Evolutionary conservation across 2,797 vertebrate genomes (phyloP).

Genomic region (Micrastur ruficollis): DNA sequence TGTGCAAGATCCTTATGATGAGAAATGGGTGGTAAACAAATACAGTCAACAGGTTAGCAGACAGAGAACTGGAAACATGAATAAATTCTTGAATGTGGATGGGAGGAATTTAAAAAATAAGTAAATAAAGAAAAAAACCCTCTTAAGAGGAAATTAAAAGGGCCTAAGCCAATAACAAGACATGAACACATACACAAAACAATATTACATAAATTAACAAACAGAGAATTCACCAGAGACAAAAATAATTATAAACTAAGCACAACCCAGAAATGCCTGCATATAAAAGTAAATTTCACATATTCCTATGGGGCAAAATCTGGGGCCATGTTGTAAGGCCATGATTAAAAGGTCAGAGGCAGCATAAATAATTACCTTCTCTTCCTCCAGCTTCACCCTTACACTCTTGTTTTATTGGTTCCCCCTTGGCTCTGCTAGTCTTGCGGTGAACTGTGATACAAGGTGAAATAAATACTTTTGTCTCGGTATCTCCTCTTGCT

Average conservation of each 20-base stretch:
- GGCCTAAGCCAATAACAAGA: neutral
- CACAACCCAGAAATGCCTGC: rapidly evolving
- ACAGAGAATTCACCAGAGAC: neutral
- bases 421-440: neutral
- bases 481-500: neutral
- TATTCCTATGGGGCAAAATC: neutral
- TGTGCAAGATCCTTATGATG: neutral
- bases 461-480: neutral
- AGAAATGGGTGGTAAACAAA: neutral
- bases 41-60: neutral
- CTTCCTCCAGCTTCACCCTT: neutral
- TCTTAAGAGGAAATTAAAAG: neutral
- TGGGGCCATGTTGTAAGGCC: neutral
- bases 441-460: neutral
- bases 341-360: neutral
- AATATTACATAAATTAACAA: neutral
- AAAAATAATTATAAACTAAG: neutral
- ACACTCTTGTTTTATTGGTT: neutral
- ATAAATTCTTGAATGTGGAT: neutral
- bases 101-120: neutral
- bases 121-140: neutral
- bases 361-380: neutral
- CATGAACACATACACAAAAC: neutral
- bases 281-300: neutral
- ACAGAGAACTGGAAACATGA: neutral